Conservation (phyloP, 2,113 vertebrate species). For the Myrmecophaga tridactyla region DNA sequence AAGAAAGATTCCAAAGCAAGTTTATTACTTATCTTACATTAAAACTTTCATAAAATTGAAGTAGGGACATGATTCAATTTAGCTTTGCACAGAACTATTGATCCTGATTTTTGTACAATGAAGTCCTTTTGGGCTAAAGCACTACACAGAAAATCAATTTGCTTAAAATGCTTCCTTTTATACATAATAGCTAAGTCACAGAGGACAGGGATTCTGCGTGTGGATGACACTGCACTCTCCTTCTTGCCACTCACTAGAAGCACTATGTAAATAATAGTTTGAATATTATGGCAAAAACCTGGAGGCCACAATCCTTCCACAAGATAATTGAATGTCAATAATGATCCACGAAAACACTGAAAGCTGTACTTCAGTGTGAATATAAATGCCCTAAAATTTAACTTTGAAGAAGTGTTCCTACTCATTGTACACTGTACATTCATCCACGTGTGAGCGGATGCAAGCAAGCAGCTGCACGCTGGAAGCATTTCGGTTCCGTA, state of each 20-base stretch:
- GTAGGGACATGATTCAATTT: conserved; percentile 74
- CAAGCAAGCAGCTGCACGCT: neutral
- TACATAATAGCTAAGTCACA: conserved; percentile 63
- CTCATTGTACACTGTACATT: neutral
- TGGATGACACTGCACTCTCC: conserved; percentile 57
- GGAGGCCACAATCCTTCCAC: conserved; percentile 49
- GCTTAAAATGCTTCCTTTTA: conserved; percentile 69
- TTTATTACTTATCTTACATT: conserved; percentile 78
- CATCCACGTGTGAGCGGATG: neutral
- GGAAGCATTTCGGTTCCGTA: neutral
- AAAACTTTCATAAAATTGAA: conserved; percentile 78
- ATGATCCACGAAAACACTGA: conserved; percentile 53
- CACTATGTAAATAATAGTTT: conserved; percentile 60
- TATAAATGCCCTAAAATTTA: conserved; percentile 32
- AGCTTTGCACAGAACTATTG: conserved; percentile 79
- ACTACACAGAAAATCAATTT: conserved; percentile 80
- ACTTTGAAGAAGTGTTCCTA: conserved; percentile 43
- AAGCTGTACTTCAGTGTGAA: conserved; percentile 29
- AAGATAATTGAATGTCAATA: conserved; percentile 57
- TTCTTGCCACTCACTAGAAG: conserved; percentile 29
- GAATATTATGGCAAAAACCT: conserved; percentile 60
- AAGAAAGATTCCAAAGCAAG: conserved; percentile 74
- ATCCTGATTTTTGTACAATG: conserved; percentile 76
- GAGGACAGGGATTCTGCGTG: conserved; percentile 52
- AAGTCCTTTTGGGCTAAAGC: conserved; percentile 72